Evolutionary conservation across 1,140 invertebrate species (phyloP), one percentile per base, ranked within the genome.

Genomic region (Carposina sasakii): DNA sequence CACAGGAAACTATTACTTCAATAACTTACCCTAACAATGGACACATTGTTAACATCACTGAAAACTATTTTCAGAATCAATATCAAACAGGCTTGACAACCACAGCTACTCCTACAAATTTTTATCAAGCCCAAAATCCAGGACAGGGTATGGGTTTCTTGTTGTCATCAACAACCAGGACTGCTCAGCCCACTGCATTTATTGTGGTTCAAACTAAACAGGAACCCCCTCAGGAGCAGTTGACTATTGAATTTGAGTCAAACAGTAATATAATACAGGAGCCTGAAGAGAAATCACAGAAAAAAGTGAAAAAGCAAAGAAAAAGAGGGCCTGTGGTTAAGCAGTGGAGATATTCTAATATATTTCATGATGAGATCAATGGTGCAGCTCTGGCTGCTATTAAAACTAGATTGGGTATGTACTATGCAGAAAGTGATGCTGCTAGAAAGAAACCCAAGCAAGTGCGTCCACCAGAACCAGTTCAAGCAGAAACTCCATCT

Each of bases 331-430:
- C 85, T 22, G 45, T 82, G 4, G 84, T 86, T 0, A 86, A 85
- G 53, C 84, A 86, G 48, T 86, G 85, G 85, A 67, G 84, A 52
- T 86, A 86, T 51, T 85, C 76, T 12, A 84, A 82, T 47, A 82
- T 85, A 56, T 86, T 86, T 54, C 84, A 86, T 65, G 81, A 86
- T 58, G 82, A 85, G 60, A 85, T 86, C 5, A 86, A 86, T 68
- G 85, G 85, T 24, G 79, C 77, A 31, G 82, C 81, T 26, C 58
- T 86, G 10, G 71, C 77, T 23, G 85, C 85, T 21, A 86, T 86
- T 17, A 86, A 86, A 64, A 86, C 83, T n/a, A 71, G 85, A 33
- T 60, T 86, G 19, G 77, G 73, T 3, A 81, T 85, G 74, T 86
- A 86, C 47, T 86, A 85, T 67, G 75, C 81, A 28, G 83, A 85